Conservation (phyloP, 2,113 vertebrate genomes). For the Lophura nycthemera region DNA sequence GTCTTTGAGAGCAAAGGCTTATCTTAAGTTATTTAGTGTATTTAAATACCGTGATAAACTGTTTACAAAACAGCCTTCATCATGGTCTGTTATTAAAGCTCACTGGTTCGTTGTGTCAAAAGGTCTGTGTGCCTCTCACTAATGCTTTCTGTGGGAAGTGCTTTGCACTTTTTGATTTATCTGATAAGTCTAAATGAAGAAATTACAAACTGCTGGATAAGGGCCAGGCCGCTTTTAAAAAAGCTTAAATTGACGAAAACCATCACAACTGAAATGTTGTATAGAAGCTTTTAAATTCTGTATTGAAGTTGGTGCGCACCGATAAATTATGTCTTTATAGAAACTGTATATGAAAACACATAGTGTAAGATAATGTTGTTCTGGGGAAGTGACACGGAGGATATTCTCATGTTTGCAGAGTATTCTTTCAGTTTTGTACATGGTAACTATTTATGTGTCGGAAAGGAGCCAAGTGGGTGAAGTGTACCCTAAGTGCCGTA, state of each 20-base stretch:
- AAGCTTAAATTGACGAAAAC: not conserved
- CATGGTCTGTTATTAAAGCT: not conserved
- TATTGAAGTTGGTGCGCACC: not conserved
- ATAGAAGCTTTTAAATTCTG: not conserved
- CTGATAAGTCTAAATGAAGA: not conserved
- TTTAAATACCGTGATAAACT: not conserved
- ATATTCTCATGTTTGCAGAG: not conserved
- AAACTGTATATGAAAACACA: not conserved
- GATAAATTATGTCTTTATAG: not conserved
- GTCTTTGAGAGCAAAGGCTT: not conserved
- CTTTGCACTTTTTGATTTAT: not conserved
- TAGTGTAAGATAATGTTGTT: not conserved
- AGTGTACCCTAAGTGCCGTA: constrained; percentile 6
- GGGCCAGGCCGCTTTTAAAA: not conserved
- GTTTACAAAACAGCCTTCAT: rapidly evolving
- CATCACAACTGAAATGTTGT: not conserved
- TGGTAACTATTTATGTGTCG: not conserved
- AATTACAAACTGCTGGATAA: not conserved
- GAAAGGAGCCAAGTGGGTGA: not conserved
- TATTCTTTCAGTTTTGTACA: not conserved
- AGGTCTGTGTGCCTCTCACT: not conserved
- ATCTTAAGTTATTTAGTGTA: not conserved
- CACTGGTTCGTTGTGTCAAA: rapidly evolving
- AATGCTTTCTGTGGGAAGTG: not conserved
- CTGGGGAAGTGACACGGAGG: not conserved